Evolutionary conservation across 2,797 vertebrate genomes (phyloP), one percentile per base, ranked within the genome.

Genomic region (Cryptoprocta ferox): DNA sequence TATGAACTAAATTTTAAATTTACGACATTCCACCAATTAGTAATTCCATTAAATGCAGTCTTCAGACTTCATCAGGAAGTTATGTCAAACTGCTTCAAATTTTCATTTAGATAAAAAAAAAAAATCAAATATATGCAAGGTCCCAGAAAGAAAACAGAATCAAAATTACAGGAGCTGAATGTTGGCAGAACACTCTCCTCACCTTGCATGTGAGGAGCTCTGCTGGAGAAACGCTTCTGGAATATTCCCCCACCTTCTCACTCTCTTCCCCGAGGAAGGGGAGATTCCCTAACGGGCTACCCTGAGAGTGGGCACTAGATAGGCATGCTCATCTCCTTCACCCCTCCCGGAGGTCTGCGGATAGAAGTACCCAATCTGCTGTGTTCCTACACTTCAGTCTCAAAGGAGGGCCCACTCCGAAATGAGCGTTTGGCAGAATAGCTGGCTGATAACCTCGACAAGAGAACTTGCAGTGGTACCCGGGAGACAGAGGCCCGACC

Each of bases 51-150:
- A 95, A 95, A 78, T 24, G 28, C 8, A 86, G 24, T 59, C 21
- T 50, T 48, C 63, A 89, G 32, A 91, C 21, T 79, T 61, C 73
- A 75, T 79, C 78, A 91, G 75, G 42, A 92, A 87, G 37, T 89
- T 76, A n/a, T 35, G 85, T 14, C 42, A 90, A 12, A 79, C 32
- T 39, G 48, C 80, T 92, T 89, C 81, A 76, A 89, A 79, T 39
- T 63, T 76, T 76, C 70, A 63, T 45, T 59, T 70, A 68, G 9
- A 83, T 63, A 35, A 37, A 73, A 71, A 15, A 71, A 15, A 66
- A 32, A 86, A 76, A 70, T 26, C 59, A 76, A 48, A 61, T 30
- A 24, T 4, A 70, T n/a, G 39, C 26, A 71, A 70, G 48, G 37
- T 50, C 39, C 61, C 30, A 83, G 42, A 76, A 26, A 50, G 32